Evolutionary conservation across 2,113 vertebrate genomes (phyloP), one percentile per base, ranked within the genome.

Genomic region (Xenus cinereus): DNA sequence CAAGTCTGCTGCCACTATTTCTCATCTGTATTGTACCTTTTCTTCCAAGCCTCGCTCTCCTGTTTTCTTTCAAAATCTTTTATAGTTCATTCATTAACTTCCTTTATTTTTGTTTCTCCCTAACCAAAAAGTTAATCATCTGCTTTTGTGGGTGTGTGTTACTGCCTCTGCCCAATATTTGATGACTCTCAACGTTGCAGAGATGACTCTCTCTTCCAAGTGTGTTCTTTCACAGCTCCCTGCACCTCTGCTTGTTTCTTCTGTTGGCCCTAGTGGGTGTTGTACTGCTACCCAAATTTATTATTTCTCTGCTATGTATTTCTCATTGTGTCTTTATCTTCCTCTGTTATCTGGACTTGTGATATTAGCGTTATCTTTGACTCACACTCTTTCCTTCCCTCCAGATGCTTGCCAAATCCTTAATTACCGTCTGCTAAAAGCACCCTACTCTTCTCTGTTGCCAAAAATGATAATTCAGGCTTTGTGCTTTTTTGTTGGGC

Each of bases 321-420:
- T 89, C 30, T 94, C 30, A 54, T 68, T 86, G 60, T 94, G 16
- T 75, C 60, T 72, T 83, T 93, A 89, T 96, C 88, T 89, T 74
- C 54, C 45, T 54, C 51, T 82, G 35, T 87, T 82, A 91, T 96
- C 92, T 92, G 88, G 51, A 56, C 33, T 41, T 45, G n/a, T 20
- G 80, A 73, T 93, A 84, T 72, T 78, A 62, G 45, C 0, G 0
- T 95, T 97, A 95, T 96, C 95, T 96, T 94, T 10, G 22, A 74
- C 93, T 93, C 2, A 9, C 94, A 93, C 51, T 78, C 89, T 63
- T 95, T 84, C 54, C 93, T 91, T 78, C 93, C 67, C 72, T 95
- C 64, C 78, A 94, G 46, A 80, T 86, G 85, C 88, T 46, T 96
- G 87, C 96, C 95, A 95, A 90, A 60, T 95, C 68, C 85, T 87